These are phyloP conservation scores for Oscheius sp. DNA, from an alignment of 1,140 invertebrate genomes.

Conservation along the genomic window DNA sequence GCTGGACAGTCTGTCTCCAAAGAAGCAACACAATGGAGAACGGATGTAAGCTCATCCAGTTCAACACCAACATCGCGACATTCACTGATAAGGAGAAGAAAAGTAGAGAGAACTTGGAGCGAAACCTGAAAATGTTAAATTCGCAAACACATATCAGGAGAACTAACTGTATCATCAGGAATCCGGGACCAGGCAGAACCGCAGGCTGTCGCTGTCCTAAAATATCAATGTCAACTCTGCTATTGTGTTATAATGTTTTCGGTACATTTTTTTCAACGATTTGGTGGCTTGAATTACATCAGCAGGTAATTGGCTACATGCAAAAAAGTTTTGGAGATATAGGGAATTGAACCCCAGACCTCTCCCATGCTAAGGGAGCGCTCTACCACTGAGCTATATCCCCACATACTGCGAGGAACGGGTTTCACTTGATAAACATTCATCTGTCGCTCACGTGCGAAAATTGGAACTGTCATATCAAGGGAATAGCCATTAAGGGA, in stretches of 20 bases:
- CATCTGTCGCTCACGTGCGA: too few species aligned
- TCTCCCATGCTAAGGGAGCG: constrained; percentile 35
- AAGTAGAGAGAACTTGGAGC: constrained; percentile 11
- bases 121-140: not conserved
- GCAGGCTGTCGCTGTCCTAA: constrained; percentile 19
- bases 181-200: constrained; percentile 19
- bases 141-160: not conserved
- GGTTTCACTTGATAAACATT: too few species aligned
- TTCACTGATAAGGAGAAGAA: constrained; percentile 12
- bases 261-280: too few species aligned
- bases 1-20: constrained; percentile 17
- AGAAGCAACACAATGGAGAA: constrained; percentile 13
- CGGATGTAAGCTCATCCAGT: not conserved
- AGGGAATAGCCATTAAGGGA: too few species aligned
- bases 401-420: too few species aligned
- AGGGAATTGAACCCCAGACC: constrained; percentile 33
- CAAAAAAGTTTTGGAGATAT: too few species aligned
- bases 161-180: constrained; percentile 10
- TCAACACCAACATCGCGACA: constrained; percentile 15
- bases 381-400: constrained; percentile 36
- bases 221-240: too few species aligned
- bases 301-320: too few species aligned
- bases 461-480: too few species aligned
- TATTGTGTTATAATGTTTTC: too few species aligned
- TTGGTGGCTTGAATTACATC: too few species aligned